Percentiles rank a stretch among this genome's conserved stretches.
Evolutionary conservation across 2,797 vertebrate genomes (phyloP).

Genomic region (Catostomus latipinnis): DNA sequence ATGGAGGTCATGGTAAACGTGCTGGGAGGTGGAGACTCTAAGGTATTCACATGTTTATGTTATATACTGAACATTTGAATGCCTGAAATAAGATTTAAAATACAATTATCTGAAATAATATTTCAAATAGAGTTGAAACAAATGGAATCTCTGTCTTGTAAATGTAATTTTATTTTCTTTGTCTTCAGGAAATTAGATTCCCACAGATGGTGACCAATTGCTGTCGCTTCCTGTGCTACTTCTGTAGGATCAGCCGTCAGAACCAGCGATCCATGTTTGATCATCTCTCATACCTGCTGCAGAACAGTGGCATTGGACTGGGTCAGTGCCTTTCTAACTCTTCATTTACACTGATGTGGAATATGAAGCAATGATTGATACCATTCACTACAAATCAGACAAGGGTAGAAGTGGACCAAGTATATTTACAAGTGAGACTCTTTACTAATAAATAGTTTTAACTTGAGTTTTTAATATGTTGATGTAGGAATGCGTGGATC

Average conservation of each 20-base stretch:
- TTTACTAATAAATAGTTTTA: too few relatives aligned
- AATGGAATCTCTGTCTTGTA: neutral
- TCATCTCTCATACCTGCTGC: slow-evolving; percentile 91
- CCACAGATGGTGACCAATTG: slow-evolving; percentile 97
- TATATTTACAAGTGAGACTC: neutral
- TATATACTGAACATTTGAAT: neutral
- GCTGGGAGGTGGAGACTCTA: slow-evolving; percentile 90
- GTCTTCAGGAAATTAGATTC: slow-evolving; percentile 89
- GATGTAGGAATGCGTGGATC: slow-evolving; percentile 90
- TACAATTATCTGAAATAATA: neutral
- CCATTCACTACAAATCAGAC: neutral
- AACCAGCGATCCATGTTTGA: slow-evolving; percentile 98
- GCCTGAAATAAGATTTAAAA: neutral
- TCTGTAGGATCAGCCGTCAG: slow-evolving; percentile 95
- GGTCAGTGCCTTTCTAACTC: slow-evolving; percentile 73
- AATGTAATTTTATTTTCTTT: slow-evolving; percentile 4
- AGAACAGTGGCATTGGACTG: slow-evolving; percentile 93
- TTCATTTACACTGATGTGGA: neutral
- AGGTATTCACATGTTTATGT: slow-evolving; percentile 74
- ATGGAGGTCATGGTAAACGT: slow-evolving; percentile 99
- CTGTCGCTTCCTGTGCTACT: slow-evolving; percentile 96
- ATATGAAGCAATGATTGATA: neutral
- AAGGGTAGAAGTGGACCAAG: neutral
- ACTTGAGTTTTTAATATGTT: neutral
- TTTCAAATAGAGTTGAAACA: neutral